A percentile compares a stretch with the other conserved stretches of the same genome.
phyloP scores from a whole-genome alignment of 1,140 invertebrate species.

The Gryon sp. region DNA sequence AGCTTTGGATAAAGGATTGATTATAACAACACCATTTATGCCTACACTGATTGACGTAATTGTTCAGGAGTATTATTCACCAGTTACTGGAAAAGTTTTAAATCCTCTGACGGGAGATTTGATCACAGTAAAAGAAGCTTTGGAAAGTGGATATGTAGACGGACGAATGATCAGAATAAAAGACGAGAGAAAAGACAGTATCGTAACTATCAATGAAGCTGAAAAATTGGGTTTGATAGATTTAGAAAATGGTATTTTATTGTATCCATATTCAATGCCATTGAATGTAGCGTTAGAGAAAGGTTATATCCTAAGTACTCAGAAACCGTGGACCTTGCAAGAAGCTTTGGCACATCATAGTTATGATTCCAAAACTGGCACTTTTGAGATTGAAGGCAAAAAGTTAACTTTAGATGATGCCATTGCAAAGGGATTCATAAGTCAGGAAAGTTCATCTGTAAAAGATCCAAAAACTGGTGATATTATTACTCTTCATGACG shows the following conservation, averaged over 20 bases:
- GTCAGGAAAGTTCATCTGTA: constrained; percentile 88
- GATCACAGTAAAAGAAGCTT: constrained; percentile 86
- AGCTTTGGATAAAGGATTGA: constrained; percentile 84
- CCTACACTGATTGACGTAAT: constrained; percentile 88
- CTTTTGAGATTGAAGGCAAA: constrained; percentile 86
- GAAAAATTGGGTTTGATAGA: constrained; percentile 86
- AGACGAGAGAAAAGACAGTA: constrained; percentile 85
- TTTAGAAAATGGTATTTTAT: constrained; percentile 84
- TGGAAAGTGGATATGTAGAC: constrained; percentile 86
- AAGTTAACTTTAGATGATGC: constrained; percentile 89
- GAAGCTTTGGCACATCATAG: constrained; percentile 91
- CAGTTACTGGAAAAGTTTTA: constrained; percentile 87
- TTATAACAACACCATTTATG: constrained; percentile 85
- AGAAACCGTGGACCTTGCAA: constrained; percentile 89
- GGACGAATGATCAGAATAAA: constrained; percentile 85
- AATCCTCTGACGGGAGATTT: constrained; percentile 89
- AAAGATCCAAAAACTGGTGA: constrained; percentile 88
- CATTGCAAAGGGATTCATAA: constrained; percentile 86
- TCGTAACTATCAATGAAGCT: constrained; percentile 85
- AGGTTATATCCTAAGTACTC: constrained; percentile 87
- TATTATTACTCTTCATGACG: constrained; percentile 89
- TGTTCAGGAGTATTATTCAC: constrained; percentile 88
- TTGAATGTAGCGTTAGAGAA: constrained; percentile 88
- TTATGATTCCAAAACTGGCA: constrained; percentile 88
- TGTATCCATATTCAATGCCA: constrained; percentile 83